Evolutionary conservation across 2,113 vertebrate species (phyloP).

Genomic region (Calyptomena viridis): DNA sequence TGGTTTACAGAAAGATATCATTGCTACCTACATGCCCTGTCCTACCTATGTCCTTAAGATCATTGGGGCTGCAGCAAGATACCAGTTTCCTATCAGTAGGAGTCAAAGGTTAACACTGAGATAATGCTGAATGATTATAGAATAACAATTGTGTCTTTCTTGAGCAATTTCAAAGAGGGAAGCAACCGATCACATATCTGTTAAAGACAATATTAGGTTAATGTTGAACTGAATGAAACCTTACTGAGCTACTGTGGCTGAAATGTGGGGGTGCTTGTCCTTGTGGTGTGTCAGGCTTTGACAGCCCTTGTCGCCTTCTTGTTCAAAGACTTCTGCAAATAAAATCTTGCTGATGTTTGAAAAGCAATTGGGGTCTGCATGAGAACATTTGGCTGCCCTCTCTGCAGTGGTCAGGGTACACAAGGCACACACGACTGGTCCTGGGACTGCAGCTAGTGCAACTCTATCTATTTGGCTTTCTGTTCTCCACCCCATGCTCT

Average conservation of each 20-base stretch:
- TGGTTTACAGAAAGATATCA: not conserved
- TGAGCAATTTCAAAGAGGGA: not conserved
- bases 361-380: not conserved
- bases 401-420: not conserved
- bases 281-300: not conserved
- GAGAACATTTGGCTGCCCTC: not conserved
- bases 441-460: not conserved
- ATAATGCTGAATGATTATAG: not conserved
- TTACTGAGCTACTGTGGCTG: not conserved
- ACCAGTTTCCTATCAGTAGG: not conserved
- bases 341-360: not conserved
- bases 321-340: not conserved
- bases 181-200: not conserved
- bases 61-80: not conserved
- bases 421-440: not conserved
- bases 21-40: not conserved
- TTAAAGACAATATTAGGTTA: not conserved
- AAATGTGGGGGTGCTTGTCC: not conserved
- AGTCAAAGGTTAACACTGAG: not conserved
- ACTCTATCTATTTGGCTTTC: not conserved
- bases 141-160: not conserved
- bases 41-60: not conserved
- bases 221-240: not conserved
- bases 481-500: not conserved
- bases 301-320: not conserved